These are phyloP conservation scores for Drosophila lowei DNA, from an alignment of 1,140 invertebrate species.

Conservation along the genomic window DNA sequence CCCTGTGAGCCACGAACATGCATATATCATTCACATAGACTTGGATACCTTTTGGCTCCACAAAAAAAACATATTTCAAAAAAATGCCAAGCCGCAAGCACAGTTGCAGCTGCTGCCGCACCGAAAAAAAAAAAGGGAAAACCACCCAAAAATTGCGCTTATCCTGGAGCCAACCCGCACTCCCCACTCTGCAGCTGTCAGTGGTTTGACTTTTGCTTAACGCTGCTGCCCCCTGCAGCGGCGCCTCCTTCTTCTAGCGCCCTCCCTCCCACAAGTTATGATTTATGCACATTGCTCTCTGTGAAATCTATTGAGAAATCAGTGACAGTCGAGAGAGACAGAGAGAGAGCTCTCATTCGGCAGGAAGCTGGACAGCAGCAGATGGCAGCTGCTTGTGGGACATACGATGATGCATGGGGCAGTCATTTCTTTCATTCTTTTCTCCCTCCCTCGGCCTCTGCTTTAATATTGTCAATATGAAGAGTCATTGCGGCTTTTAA, in stretches of 20 bases:
- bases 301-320: constrained; percentile 79
- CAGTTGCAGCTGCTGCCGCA: constrained; percentile 43
- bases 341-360: neutral
- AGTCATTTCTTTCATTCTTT: neutral
- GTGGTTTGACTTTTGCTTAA: constrained; percentile 76
- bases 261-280: constrained; percentile 56
- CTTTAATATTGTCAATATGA: constrained; percentile 53
- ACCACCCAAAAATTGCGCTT: too few species aligned
- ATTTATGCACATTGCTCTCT: constrained; percentile 75
- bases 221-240: constrained; percentile 3
- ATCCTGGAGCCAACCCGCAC: neutral
- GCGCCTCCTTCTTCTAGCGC: neutral
- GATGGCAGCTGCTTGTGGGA: constrained; percentile 51
- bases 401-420: constrained; percentile 42
- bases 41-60: constrained; percentile 28
- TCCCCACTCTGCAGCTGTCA: constrained; percentile 50
- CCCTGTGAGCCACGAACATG: too few species aligned
- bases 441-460: neutral
- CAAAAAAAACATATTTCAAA: constrained; percentile 40
- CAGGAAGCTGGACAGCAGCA: constrained; percentile 7
- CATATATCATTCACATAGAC: too few species aligned
- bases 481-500: constrained; percentile 61
- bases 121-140: constrained; percentile 14
- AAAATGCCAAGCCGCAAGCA: constrained; percentile 51
- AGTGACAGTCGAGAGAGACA: constrained; percentile 58